A percentile compares a stretch with the other conserved stretches of the same genome.
Conservation (phyloP, 2,888 invertebrate genomes). For the Labia minor region DNA sequence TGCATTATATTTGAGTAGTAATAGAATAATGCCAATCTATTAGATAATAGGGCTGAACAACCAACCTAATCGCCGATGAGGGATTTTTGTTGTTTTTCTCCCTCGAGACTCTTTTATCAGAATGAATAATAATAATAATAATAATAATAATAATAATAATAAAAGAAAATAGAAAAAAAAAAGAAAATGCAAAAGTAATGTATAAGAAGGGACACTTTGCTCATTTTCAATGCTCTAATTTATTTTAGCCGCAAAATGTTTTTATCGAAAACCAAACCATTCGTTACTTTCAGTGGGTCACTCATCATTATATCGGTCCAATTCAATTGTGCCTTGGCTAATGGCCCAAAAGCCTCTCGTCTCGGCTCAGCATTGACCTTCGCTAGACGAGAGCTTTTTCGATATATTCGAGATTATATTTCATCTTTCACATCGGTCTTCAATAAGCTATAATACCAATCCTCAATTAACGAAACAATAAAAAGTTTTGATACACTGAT, state of each 20-base stretch:
- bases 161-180: too few species aligned
- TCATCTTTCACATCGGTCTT: background rate
- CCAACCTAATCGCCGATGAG: too few species aligned
- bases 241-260: background rate
- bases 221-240: constrained; percentile 1
- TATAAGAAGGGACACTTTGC: background rate
- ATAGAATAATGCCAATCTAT: too few species aligned
- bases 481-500: background rate
- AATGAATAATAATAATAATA: too few species aligned
- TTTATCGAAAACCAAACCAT: background rate
- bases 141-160: too few species aligned
- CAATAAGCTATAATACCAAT: background rate
- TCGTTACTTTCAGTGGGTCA: background rate
- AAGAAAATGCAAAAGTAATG: too few species aligned
- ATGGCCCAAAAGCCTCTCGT: background rate
- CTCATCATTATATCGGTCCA: background rate
- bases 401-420: background rate
- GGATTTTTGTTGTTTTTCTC: too few species aligned
- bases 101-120: too few species aligned
- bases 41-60: too few species aligned
- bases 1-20: too few species aligned
- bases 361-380: background rate
- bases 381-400: background rate
- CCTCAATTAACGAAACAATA: too few species aligned
- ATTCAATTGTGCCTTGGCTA: background rate